These are phyloP conservation scores for Macaca nemestrina DNA, from an alignment of 2,113 vertebrate species.

Conservation along the genomic window DNA sequence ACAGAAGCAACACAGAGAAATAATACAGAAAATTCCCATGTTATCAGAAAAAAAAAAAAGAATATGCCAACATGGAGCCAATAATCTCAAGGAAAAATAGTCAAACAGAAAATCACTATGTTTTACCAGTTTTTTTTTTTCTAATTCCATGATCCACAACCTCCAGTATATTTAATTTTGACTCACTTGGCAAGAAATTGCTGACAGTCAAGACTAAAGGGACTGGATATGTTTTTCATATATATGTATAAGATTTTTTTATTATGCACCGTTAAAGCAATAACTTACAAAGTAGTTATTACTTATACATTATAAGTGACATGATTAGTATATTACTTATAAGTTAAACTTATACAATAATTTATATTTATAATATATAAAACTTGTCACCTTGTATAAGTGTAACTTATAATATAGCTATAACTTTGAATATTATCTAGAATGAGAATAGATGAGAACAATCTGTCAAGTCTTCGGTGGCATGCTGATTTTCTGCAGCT, in stretches of 20 bases:
- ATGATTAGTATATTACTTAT: no score
- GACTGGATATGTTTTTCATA: neutral
- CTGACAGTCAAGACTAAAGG: neutral
- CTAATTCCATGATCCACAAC: neutral
- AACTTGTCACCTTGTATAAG: no score
- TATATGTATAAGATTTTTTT: neutral
- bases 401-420: neutral
- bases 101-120: neutral
- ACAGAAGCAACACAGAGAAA: neutral
- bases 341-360: no score
- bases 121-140: neutral
- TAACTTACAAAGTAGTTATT: no score
- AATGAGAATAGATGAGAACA: neutral
- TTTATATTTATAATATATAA: no score
- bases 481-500: neutral
- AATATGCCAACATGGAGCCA: neutral
- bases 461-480: neutral
- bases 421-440: neutral
- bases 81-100: neutral
- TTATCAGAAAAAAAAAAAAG: neutral
- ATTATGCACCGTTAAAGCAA: neutral
- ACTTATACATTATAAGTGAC: no score
- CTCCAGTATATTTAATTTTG: neutral
- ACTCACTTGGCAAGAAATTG: neutral
- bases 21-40: neutral